phyloP scores from a whole-genome alignment of 92 coral and sea anemone genomes.

The Epizoanthus ramosus region DNA sequence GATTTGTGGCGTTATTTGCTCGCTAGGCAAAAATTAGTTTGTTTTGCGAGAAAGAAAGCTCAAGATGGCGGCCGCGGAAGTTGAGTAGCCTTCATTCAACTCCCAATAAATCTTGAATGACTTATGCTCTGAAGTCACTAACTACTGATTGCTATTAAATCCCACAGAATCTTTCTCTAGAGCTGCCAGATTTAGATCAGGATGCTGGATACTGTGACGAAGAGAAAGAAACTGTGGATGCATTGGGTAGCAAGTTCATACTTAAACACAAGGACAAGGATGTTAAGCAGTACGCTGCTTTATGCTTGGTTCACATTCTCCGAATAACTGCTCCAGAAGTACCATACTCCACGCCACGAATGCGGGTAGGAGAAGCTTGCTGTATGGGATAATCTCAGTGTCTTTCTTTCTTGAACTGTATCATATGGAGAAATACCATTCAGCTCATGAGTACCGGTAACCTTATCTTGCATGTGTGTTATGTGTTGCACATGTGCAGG shows the following conservation, averaged over 20 bases:
- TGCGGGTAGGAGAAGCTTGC: slow-evolving; percentile 52
- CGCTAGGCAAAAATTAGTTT: too few species aligned
- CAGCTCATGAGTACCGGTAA: too few species aligned
- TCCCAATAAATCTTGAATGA: too few species aligned
- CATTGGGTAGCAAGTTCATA: slow-evolving; percentile 73
- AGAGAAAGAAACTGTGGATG: slow-evolving; percentile 58
- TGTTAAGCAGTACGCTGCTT: slow-evolving; percentile 81
- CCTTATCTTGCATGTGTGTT: too few species aligned
- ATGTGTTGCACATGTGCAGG: too few species aligned
- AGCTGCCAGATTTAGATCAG: slow-evolving; percentile 78
- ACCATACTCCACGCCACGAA: slow-evolving; percentile 72
- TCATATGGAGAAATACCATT: too few species aligned
- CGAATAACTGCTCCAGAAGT: slow-evolving; percentile 90
- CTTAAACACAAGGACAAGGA: slow-evolving; percentile 91
- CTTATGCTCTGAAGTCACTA: not conserved
- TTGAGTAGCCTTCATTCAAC: too few species aligned
- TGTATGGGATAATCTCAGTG: too few species aligned
- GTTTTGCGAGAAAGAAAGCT: too few species aligned
- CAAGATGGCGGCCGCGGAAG: too few species aligned
- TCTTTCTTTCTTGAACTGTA: too few species aligned
- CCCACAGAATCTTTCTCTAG: slow-evolving; percentile 75
- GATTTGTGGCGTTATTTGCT: too few species aligned
- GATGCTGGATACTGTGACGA: slow-evolving; percentile 21
- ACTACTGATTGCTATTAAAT: not conserved
- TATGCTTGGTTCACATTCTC: slow-evolving; percentile 83